A percentile compares a stretch with the other conserved stretches of the same genome.
Conservation (phyloP, 2,888 invertebrate species). For the Nesidiocoris tenuis region DNA sequence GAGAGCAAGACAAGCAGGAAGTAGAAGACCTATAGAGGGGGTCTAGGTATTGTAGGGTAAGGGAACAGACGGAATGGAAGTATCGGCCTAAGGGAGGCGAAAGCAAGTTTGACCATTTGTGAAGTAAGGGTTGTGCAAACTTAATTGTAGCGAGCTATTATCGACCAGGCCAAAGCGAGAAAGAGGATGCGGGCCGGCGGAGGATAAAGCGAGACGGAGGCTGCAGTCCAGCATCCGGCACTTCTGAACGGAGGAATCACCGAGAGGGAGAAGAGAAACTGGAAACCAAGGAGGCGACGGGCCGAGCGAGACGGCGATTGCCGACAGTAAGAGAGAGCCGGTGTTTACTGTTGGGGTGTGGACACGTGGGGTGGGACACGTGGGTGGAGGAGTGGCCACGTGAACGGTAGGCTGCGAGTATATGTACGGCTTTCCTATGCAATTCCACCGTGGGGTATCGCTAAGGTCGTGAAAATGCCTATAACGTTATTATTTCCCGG, state of each 20-base stretch:
- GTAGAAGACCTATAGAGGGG: not conserved
- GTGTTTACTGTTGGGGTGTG: not conserved
- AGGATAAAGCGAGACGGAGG: not conserved
- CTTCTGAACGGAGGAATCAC: not conserved
- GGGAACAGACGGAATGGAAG: not conserved
- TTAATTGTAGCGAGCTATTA: slow-evolving; percentile 40
- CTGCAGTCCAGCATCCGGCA: not conserved
- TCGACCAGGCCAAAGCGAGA: slow-evolving; percentile 17
- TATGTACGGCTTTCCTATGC: not conserved
- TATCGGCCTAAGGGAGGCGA: not conserved
- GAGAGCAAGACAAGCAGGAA: not conserved
- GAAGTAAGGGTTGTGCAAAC: slow-evolving; percentile 42
- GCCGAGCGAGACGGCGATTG: not conserved
- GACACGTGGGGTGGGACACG: not conserved
- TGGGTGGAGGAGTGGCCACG: not conserved
- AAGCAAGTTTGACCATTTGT: slow-evolving; percentile 43
- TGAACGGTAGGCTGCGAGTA: not conserved
- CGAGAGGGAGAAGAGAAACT: not conserved
- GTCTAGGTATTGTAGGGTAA: not conserved
- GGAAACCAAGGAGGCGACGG: not conserved
- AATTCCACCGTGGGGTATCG: too few species aligned
- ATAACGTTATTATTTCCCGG: too few species aligned
- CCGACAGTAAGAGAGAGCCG: not conserved
- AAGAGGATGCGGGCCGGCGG: not conserved
- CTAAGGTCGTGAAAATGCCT: too few species aligned